A percentile compares a stretch with the other conserved stretches of the same genome.
These are phyloP conservation scores for Phortica magna DNA, from an alignment of 2,888 invertebrate species.

Conservation along the genomic window DNA sequence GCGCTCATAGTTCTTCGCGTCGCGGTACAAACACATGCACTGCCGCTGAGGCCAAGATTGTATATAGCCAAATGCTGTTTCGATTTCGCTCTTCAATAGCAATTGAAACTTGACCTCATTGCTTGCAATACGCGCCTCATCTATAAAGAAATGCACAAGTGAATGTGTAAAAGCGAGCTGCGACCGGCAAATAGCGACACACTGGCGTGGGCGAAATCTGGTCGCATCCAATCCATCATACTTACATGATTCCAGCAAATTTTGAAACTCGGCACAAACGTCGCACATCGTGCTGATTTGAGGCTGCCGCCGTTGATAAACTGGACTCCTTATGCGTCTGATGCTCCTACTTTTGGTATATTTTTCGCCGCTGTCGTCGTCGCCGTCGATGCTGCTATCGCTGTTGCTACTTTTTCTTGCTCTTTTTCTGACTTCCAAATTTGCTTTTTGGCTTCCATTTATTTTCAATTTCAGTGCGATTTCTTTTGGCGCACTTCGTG, in stretches of 20 bases:
- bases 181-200: conserved; percentile 50
- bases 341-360: conserved; percentile 39
- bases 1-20: conserved; percentile 94
- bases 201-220: conserved; percentile 24
- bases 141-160: conserved; percentile 76
- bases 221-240: conserved; percentile 52
- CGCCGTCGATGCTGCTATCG: conserved; percentile 50
- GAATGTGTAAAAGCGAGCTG: not conserved
- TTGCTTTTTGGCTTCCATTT: conserved; percentile 63
- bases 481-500: conserved; percentile 50
- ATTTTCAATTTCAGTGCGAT: conserved; percentile 54
- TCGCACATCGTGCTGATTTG: conserved; percentile 85
- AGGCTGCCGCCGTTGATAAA: conserved; percentile 40
- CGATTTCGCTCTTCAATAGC: conserved; percentile 88
- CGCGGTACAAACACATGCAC: conserved; percentile 96
- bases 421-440: conserved; percentile 5
- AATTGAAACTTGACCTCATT: conserved; percentile 85
- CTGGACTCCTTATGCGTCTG: conserved; percentile 14
- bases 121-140: conserved; percentile 88
- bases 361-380: conserved; percentile 38
- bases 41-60: conserved; percentile 95
- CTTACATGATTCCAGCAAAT: conserved; percentile 92
- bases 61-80: conserved; percentile 89
- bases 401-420: conserved; percentile 50
- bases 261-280: conserved; percentile 95